phyloP scores from a whole-genome alignment of 1,140 invertebrate species.

The Neodiprion pinetum region DNA sequence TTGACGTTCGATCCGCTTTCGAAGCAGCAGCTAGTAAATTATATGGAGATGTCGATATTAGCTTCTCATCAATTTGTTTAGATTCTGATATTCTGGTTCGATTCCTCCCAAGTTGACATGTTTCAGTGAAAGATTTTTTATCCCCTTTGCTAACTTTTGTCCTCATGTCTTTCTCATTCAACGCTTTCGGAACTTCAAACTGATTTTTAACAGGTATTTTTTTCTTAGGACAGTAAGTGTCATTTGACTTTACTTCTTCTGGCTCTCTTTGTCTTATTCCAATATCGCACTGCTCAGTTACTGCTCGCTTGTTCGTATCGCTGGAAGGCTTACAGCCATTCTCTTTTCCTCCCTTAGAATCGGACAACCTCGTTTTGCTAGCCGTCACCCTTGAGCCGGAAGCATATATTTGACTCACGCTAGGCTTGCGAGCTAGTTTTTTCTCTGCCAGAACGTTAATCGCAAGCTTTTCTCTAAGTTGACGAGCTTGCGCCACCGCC shows the following conservation, averaged over 20 bases:
- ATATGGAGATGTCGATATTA: neutral
- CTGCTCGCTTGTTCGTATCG: too few species aligned
- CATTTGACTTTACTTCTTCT: too few species aligned
- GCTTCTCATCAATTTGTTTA: neutral
- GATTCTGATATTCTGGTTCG: conserved; percentile 7
- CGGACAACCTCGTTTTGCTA: neutral
- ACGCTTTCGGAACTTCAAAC: neutral
- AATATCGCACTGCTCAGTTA: too few species aligned
- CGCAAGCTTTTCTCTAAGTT: conserved; percentile 41
- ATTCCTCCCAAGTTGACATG: too few species aligned
- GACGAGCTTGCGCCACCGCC: conserved; percentile 44
- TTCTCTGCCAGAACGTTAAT: conserved; percentile 13
- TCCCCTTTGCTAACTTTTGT: neutral
- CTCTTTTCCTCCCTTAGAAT: neutral
- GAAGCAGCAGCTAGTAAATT: neutral
- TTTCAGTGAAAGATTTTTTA: neutral
- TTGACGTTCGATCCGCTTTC: conserved; percentile 15
- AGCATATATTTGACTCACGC: conserved; percentile 3
- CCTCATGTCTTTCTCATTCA: neutral
- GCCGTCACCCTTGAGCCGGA: neutral
- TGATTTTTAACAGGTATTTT: neutral
- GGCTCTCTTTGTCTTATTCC: too few species aligned
- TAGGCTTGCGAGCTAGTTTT: conserved; percentile 17
- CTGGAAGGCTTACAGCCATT: neutral
- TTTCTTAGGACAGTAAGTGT: neutral